phyloP scores from a whole-genome alignment of 2,888 invertebrate species.

The Pristionchus japonicus region DNA sequence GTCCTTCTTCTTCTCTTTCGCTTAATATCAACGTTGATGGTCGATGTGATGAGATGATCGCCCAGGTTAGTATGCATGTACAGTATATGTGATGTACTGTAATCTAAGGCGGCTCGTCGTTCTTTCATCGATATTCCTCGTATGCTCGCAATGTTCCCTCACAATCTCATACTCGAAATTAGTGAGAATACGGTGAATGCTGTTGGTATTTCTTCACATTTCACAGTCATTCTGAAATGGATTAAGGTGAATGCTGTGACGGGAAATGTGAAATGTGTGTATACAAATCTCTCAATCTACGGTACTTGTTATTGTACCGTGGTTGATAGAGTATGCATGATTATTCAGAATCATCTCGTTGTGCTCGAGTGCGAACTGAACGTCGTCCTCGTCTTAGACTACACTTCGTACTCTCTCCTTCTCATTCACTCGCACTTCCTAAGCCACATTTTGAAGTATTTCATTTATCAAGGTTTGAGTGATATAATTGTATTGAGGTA shows the following conservation, averaged over 20 bases:
- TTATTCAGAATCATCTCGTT: conserved; percentile 30
- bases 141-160: conserved; percentile 21
- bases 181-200: conserved; percentile 1
- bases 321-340: too few species aligned
- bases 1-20: conserved; percentile 26
- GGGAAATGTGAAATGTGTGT: neutral
- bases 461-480: too few species aligned
- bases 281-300: neutral
- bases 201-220: neutral
- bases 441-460: conserved; percentile 39
- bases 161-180: conserved; percentile 27
- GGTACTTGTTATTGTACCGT: neutral
- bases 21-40: conserved; percentile 31
- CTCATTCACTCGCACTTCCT: conserved; percentile 11
- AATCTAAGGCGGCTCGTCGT: conserved; percentile 13
- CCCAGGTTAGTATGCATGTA: neutral
- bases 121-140: neutral
- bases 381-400: conserved; percentile 29
- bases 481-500: too few species aligned
- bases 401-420: neutral
- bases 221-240: neutral
- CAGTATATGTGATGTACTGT: neutral
- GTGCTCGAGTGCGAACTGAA: neutral
- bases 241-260: conserved; percentile 30
- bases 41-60: conserved; percentile 5